Percentiles rank a stretch among this genome's conserved stretches.
These are phyloP conservation scores for Caenorhabditis sinica DNA, from an alignment of 2,888 invertebrate species.

Conservation along the genomic window DNA sequence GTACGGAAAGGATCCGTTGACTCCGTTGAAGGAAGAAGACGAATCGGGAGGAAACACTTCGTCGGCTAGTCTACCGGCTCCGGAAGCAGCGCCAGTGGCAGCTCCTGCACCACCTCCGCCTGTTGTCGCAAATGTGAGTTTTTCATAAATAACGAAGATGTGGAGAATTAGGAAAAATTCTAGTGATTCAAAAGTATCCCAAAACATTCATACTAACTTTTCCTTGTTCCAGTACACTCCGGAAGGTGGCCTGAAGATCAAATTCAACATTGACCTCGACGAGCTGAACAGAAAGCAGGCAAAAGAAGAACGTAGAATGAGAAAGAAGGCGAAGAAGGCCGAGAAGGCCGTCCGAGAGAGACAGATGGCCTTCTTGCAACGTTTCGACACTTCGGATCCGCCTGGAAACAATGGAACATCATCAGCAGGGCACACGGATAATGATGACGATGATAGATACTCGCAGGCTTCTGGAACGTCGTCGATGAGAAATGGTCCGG, in stretches of 20 bases:
- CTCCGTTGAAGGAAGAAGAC: conserved; percentile 88
- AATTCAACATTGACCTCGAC: conserved; percentile 72
- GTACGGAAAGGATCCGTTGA: conserved; percentile 88
- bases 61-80: conserved; percentile 86
- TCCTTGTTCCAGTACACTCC: not conserved
- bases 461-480: conserved; percentile 45
- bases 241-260: conserved; percentile 85
- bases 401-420: conserved; percentile 19
- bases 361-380: conserved; percentile 11
- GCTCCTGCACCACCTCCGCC: not conserved
- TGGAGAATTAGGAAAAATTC: too few species aligned
- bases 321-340: conserved; percentile 49
- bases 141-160: too few species aligned
- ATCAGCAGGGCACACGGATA: conserved; percentile 15
- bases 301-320: conserved; percentile 32
- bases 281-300: conserved; percentile 12
- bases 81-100: conserved; percentile 38
- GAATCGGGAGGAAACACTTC: conserved; percentile 87
- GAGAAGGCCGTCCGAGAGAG: conserved; percentile 42
- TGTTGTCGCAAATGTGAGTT: not conserved
- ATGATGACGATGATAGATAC: conserved; percentile 57
- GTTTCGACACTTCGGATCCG: not conserved
- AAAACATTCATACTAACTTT: too few species aligned
- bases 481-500: conserved; percentile 25
- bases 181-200: too few species aligned